A percentile compares a stretch with the other conserved stretches of the same genome.
These are phyloP conservation scores for Daboia siamensis DNA, from an alignment of 2,113 vertebrate genomes.

Conservation along the genomic window DNA sequence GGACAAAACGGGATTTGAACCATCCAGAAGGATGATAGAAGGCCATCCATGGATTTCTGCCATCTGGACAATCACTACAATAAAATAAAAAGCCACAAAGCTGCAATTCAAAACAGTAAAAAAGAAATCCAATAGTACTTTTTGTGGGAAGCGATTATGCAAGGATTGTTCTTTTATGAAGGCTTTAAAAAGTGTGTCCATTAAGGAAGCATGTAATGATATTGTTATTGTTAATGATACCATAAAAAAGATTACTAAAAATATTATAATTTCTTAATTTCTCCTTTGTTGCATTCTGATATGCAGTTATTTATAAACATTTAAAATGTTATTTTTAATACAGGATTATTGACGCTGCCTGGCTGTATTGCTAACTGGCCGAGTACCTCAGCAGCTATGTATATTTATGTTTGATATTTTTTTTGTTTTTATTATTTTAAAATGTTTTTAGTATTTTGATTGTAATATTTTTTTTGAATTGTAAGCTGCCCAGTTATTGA, in stretches of 20 bases:
- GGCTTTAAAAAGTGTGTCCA: background rate
- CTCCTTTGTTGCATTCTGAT: background rate
- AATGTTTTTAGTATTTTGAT: background rate
- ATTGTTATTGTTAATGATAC: background rate
- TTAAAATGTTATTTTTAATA: background rate
- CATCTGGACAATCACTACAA: background rate
- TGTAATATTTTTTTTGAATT: background rate
- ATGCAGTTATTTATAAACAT: background rate
- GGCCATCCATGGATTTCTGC: background rate
- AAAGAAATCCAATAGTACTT: background rate
- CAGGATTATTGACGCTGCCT: background rate
- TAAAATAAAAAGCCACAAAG: background rate
- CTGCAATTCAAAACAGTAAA: background rate
- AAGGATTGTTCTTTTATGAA: background rate
- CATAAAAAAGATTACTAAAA: background rate
- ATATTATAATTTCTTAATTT: background rate
- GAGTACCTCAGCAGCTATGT: background rate
- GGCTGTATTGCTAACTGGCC: background rate
- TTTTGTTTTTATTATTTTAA: background rate
- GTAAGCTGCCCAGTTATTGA: background rate
- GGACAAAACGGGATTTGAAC: background rate
- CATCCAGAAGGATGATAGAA: background rate
- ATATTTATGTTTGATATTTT: background rate
- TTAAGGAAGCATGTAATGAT: background rate
- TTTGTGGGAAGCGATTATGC: background rate